Evolutionary conservation across 2,113 vertebrate genomes (phyloP).

Genomic region (Sorex araneus): DNA sequence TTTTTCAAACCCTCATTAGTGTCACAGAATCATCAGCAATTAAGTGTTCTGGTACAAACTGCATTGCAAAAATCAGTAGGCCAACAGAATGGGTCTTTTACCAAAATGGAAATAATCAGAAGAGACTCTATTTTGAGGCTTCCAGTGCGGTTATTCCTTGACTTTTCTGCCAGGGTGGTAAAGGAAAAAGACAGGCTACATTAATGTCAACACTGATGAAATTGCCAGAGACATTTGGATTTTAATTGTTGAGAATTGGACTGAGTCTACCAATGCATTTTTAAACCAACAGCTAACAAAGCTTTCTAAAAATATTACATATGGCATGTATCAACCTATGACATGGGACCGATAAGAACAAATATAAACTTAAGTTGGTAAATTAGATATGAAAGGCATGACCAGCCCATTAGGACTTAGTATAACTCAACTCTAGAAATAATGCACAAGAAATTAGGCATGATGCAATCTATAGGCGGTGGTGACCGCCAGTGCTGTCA

Average conservation of each 20-base stretch:
- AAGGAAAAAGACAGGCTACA: constrained; percentile 59
- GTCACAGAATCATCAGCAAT: constrained; percentile 34
- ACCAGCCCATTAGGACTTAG: constrained; percentile 58
- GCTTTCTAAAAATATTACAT: constrained; percentile 78
- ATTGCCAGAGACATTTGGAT: constrained; percentile 38
- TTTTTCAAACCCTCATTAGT: background rate
- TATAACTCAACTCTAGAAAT: constrained; percentile 40
- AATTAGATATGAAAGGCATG: constrained; percentile 75
- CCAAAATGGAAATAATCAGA: constrained; percentile 7
- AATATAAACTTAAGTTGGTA: constrained; percentile 61
- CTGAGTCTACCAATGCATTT: constrained; percentile 57
- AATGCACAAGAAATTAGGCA: constrained; percentile 33
- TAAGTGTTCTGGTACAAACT: background rate
- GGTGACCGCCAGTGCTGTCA: constrained; percentile 21
- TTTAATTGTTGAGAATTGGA: constrained; percentile 40
- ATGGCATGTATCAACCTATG: constrained; percentile 62
- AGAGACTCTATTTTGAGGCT: background rate
- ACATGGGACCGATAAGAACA: constrained; percentile 61
- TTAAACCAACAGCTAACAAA: constrained; percentile 66
- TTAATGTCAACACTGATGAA: constrained; percentile 61
- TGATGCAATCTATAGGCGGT: background rate
- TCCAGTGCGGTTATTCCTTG: background rate
- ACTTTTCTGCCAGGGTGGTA: background rate
- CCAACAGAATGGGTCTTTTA: background rate
- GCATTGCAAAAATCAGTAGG: background rate